Evolutionary conservation across 2,113 vertebrate species (phyloP), one percentile per base, ranked within the genome.

Genomic region (Chloebia gouldiae): DNA sequence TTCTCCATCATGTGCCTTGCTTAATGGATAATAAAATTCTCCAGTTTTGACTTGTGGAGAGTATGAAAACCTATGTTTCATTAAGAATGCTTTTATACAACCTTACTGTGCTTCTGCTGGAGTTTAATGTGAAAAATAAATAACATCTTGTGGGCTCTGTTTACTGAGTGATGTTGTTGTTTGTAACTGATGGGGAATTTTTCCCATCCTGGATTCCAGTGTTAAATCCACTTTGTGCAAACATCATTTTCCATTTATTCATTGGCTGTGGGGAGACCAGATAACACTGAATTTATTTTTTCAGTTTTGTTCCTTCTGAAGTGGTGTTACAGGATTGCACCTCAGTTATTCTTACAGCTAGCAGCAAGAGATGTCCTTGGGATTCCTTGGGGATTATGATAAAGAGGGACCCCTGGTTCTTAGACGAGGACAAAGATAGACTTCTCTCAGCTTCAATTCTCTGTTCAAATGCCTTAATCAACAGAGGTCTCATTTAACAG

Each of bases 71-170:
- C 31, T 56, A 2, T 66, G 79, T 95, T 95, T 92, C 76, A 50
- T 90, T 83, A 93, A 40, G 53, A 95, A 75, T 71, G 51, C 69
- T 66, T 91, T 77, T 83, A 47, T 76, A 56, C 31, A 88, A 64
- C 68, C 76, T 39, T 49, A 5, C 64, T 70, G 51, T 30, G 54
- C 21, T 75, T 92, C 85, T 86, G 60, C 60, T 75, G 18, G 71
- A 86, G 44, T 86, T 90, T 94, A 95, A 91, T 91, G 76, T 25
- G 15, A 77, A 85, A 95, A 94, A 70, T 82, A 93, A 96, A 86
- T 86, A 96, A 77, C 54, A 21, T 73, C 81, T 61, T 93, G 76
- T 75, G 68, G 71, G 61, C 85, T 88, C 63, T 92, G 64, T 93
- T 94, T 91, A 80, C 80, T 51, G 81, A 81, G 61, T 66, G 53